Percentiles rank a stretch among this genome's conserved stretches.
Conservation (phyloP, 1,140 invertebrate species). For the Littorina saxatilis region DNA sequence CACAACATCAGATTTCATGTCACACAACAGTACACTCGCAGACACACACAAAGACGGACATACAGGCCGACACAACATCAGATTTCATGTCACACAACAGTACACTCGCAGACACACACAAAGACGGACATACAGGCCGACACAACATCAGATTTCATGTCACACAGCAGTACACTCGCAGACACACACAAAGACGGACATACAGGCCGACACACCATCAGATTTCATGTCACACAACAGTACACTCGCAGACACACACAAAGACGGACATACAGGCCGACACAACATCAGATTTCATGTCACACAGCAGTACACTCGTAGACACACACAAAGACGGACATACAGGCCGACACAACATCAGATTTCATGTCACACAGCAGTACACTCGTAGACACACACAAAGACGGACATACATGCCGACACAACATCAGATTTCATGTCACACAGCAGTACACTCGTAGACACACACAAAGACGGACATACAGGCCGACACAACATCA, state of each 20-base stretch:
- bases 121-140: background rate
- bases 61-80: background rate
- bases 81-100: conserved; percentile 9
- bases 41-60: background rate
- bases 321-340: no score
- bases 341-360: conserved; percentile 80
- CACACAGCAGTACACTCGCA: background rate
- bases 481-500: conserved; percentile 80
- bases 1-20: no score
- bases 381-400: conserved; percentile 15
- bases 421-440: conserved; percentile 52
- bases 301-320: conserved; percentile 10
- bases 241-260: background rate
- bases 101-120: background rate
- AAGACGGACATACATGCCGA: conserved; percentile 87
- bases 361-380: background rate
- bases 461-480: no score
- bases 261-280: conserved; percentile 81
- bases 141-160: no score
- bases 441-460: conserved; percentile 10
- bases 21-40: background rate
- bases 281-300: conserved; percentile 52
- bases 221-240: conserved; percentile 9
- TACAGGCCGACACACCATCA: background rate
- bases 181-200: background rate